Percentiles rank a stretch among this genome's conserved stretches.
Conservation (phyloP, 2,797 vertebrate genomes). For the Rhinatrema bivittatum region DNA sequence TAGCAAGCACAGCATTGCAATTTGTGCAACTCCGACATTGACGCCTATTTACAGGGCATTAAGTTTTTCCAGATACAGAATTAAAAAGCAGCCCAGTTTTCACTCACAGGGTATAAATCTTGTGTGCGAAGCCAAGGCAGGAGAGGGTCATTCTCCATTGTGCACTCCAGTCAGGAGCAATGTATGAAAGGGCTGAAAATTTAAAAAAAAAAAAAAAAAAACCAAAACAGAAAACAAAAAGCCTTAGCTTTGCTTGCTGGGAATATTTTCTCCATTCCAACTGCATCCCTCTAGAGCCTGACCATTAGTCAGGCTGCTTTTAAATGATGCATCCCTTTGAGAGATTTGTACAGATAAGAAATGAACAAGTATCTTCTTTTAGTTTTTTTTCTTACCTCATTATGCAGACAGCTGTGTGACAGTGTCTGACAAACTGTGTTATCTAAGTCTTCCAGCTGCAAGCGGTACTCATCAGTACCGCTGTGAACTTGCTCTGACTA, state of each 20-base stretch:
- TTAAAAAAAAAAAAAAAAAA: constrained; percentile 17
- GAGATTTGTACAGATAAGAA: constrained; percentile 33
- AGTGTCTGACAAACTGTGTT: constrained; percentile 64
- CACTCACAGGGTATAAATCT: too few species aligned
- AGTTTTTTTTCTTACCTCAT: constrained; percentile 55
- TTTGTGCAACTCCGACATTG: too few species aligned
- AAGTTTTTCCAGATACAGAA: too few species aligned
- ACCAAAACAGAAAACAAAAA: constrained; percentile 17
- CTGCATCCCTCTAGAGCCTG: constrained; percentile 29
- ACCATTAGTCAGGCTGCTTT: constrained; percentile 49
- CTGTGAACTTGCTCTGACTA: constrained; percentile 54
- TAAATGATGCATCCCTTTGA: constrained; percentile 46
- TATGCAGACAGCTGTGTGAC: constrained; percentile 68
- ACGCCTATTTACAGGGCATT: too few species aligned
- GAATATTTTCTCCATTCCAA: constrained; percentile 17
- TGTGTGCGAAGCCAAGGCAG: not conserved
- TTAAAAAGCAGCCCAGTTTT: too few species aligned
- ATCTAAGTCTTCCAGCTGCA: constrained; percentile 71
- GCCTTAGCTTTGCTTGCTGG: constrained; percentile 15
- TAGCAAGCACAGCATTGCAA: too few species aligned
- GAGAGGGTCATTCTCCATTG: constrained; percentile 1
- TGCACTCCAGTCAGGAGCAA: constrained; percentile 2
- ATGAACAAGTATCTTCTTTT: constrained; percentile 14
- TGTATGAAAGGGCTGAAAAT: too few species aligned
- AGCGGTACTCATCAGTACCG: constrained; percentile 53